These are phyloP conservation scores for Notodonta ziczac DNA, from an alignment of 2,888 invertebrate genomes.

Conservation along the genomic window DNA sequence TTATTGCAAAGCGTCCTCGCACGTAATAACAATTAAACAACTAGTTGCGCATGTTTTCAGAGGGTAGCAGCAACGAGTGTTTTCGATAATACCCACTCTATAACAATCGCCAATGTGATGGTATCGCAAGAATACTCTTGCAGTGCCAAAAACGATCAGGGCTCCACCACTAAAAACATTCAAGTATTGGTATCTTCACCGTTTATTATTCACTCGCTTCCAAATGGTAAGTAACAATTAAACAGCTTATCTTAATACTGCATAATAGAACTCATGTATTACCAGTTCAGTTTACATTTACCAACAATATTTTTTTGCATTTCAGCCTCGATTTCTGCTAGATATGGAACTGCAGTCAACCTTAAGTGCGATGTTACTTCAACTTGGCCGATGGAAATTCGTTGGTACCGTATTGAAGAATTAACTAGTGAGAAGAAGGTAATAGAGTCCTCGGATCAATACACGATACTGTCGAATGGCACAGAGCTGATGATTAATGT, in stretches of 20 bases:
- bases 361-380: conserved; percentile 4
- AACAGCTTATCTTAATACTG: too few species aligned
- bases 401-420: not conserved
- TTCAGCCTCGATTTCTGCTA: not conserved
- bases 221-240: not conserved
- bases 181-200: not conserved
- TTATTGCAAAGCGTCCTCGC: too few species aligned
- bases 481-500: conserved; percentile 10
- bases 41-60: too few species aligned
- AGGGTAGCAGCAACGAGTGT: not conserved
- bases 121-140: not conserved
- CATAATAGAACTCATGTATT: too few species aligned
- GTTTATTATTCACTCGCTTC: not conserved
- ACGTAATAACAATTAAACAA: too few species aligned
- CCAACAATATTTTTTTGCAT: not conserved
- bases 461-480: not conserved
- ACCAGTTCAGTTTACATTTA: too few species aligned
- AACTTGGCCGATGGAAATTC: not conserved
- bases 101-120: not conserved
- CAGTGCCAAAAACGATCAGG: not conserved
- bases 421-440: not conserved
- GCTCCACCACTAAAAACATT: not conserved
- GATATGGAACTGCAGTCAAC: not conserved
- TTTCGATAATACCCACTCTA: not conserved
- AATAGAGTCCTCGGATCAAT: not conserved